Conservation (phyloP, 1,140 invertebrate species). For the Pissodes strobi region DNA sequence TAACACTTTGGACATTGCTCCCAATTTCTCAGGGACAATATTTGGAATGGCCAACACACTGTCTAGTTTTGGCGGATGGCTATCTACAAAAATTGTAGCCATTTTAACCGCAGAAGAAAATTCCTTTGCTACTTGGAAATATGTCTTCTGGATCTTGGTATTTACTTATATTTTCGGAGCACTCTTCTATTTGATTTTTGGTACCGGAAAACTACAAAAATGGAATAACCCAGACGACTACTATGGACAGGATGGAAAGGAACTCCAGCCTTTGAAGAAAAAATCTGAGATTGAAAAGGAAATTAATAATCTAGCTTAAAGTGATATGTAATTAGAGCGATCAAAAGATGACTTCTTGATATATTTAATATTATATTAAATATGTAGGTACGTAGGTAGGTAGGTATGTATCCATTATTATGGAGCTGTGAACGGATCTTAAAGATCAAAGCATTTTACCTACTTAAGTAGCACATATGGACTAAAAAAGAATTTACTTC, state of each 20-base stretch:
- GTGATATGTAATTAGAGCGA: no score
- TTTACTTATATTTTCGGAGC: constrained; percentile 73
- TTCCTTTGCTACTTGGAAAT: constrained; percentile 78
- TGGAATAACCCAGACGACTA: constrained; percentile 65
- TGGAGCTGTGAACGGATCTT: no score
- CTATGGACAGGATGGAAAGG: constrained; percentile 44
- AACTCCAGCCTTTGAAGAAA: constrained; percentile 55
- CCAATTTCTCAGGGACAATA: constrained; percentile 86
- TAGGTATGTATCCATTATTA: no score
- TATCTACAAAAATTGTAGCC: constrained; percentile 85
- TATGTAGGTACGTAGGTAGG: no score
- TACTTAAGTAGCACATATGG: no score
- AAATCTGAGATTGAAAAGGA: constrained; percentile 46
- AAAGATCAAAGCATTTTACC: no score
- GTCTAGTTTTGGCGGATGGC: constrained; percentile 84
- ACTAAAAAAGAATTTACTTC: no score
- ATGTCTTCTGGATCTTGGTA: constrained; percentile 82
- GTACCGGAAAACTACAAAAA: constrained; percentile 71
- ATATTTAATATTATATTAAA: no score
- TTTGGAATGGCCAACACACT: constrained; percentile 90
- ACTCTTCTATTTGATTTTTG: constrained; percentile 69
- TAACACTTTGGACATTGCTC: constrained; percentile 88
- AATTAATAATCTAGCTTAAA: no score
- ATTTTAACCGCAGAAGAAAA: constrained; percentile 75
- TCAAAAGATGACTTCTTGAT: no score